Evolutionary conservation across 2,113 vertebrate species (phyloP).

Genomic region (Butorides virescens): DNA sequence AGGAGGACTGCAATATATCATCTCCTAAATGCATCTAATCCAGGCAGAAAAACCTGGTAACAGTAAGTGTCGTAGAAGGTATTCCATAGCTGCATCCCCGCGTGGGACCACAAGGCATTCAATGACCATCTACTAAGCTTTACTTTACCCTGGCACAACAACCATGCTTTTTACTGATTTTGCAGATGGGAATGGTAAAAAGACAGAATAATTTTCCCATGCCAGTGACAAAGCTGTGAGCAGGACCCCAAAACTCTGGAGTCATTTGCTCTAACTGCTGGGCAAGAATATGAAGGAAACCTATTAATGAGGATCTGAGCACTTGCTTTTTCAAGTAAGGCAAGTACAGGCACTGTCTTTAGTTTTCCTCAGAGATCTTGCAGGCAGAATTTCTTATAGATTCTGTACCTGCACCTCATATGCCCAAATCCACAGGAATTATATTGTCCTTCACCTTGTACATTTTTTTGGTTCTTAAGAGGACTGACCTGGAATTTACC

Average conservation of each 20-base stretch:
- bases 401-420: not conserved
- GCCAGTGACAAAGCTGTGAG: not conserved
- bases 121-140: not conserved
- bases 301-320: not conserved
- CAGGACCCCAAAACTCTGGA: not conserved
- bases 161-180: not conserved
- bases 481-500: not conserved
- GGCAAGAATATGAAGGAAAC: not conserved
- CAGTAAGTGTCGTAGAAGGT: not conserved
- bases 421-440: not conserved
- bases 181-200: not conserved
- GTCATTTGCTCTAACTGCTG: not conserved
- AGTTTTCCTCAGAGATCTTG: not conserved
- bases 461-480: not conserved
- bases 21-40: not conserved
- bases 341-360: not conserved
- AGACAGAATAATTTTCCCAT: not conserved
- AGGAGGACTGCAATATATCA: not conserved
- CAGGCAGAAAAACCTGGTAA: not conserved
- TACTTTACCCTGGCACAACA: not conserved
- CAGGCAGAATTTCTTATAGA: not conserved
- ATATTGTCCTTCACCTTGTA: not conserved
- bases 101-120: not conserved
- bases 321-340: not conserved
- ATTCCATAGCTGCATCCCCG: not conserved